phyloP scores from a whole-genome alignment of 2,888 invertebrate genomes.

The Metacarcinus magister region DNA sequence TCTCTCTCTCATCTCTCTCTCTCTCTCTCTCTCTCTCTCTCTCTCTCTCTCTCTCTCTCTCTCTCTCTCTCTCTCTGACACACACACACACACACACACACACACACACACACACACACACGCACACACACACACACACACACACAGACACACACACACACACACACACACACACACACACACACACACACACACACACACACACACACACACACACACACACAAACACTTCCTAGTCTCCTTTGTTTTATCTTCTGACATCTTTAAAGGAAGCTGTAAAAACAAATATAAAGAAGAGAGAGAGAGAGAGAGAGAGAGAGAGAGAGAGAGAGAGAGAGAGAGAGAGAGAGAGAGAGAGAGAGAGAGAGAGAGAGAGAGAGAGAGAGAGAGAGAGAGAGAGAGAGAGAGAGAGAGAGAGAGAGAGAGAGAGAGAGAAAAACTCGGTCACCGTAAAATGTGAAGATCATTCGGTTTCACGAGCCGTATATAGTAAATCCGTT shows the following conservation, averaged over 20 bases:
- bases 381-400: constrained; percentile 2
- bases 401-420: constrained; percentile 2
- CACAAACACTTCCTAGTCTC: not conserved
- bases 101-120: not conserved
- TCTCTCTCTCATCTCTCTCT: too few species aligned
- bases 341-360: not conserved
- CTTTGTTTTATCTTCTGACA: not conserved
- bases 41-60: not conserved
- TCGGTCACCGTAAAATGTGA: not conserved
- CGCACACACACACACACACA: too few species aligned
- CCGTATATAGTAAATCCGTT: constrained; percentile 2
- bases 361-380: constrained; percentile 2
- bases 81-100: not conserved
- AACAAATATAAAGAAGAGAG: not conserved
- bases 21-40: not conserved
- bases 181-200: too few species aligned
- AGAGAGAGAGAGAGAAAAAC: too few species aligned
- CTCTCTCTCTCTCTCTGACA: not conserved
- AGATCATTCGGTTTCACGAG: not conserved
- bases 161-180: too few species aligned
- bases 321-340: too few species aligned
- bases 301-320: not conserved
- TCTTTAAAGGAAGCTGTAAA: not conserved
- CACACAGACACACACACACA: too few species aligned
- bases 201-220: too few species aligned